These are phyloP conservation scores for Bruchidius siliquastri DNA, from an alignment of 2,888 invertebrate genomes.

Conservation along the genomic window DNA sequence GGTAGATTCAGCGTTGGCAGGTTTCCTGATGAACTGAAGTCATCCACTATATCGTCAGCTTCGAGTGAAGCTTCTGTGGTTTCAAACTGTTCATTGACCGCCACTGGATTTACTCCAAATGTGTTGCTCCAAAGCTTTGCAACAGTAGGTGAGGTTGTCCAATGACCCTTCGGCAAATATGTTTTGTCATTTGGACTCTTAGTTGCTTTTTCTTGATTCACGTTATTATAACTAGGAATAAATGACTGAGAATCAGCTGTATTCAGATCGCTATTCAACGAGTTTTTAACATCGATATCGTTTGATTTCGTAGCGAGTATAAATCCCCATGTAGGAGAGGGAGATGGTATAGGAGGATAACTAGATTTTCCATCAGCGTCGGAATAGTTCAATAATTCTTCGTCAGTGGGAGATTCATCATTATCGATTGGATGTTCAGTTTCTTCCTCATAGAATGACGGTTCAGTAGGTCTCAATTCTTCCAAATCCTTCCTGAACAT, in stretches of 20 bases:
- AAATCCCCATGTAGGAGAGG: conserved; percentile 40
- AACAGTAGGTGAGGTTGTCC: conserved; percentile 45
- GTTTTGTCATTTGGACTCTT: conserved; percentile 18
- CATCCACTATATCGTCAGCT: conserved; percentile 22
- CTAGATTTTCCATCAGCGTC: conserved; percentile 54
- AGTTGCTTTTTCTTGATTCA: conserved; percentile 45
- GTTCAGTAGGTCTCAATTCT: conserved; percentile 75
- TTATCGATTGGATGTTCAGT: conserved; percentile 14
- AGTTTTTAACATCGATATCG: conserved; percentile 32
- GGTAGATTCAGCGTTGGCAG: conserved; percentile 13
- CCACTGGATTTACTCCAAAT: conserved; percentile 65
- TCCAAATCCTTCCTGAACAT: conserved; percentile 72
- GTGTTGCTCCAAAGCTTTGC: conserved; percentile 64
- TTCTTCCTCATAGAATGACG: conserved; percentile 48
- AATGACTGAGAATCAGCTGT: conserved; percentile 68
- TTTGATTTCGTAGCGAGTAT: conserved; percentile 32
- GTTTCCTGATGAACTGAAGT: conserved; percentile 10
- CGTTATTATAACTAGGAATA: conserved; percentile 54
- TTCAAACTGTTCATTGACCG: conserved; percentile 59
- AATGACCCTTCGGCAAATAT: conserved; percentile 38
- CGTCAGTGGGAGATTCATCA: conserved; percentile 50
- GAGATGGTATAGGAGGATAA: conserved; percentile 40
- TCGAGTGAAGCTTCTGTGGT: conserved; percentile 28
- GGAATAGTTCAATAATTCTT: conserved; percentile 73
- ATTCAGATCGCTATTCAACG: conserved; percentile 52